These are phyloP conservation scores for Eulemur macaco DNA, from an alignment of 2,113 vertebrate genomes.

Conservation along the genomic window DNA sequence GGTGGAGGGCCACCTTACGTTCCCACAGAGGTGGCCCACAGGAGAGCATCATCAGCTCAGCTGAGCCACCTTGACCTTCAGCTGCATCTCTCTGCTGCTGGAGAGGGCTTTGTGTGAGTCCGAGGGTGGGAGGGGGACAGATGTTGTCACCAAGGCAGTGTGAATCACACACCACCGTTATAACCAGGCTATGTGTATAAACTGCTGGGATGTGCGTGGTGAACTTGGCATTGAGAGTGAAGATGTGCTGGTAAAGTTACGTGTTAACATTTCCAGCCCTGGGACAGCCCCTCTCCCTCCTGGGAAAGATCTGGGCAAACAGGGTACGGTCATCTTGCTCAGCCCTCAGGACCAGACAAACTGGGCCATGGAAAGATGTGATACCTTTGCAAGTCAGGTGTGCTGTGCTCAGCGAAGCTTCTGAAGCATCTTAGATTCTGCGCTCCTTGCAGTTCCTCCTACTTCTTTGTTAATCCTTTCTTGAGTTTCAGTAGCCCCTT, in stretches of 20 bases:
- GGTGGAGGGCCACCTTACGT: not conserved
- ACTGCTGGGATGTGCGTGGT: not conserved
- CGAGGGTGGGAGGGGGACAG: not conserved
- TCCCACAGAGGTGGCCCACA: not conserved
- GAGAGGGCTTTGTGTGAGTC: not conserved
- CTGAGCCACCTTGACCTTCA: not conserved
- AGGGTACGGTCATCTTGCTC: not conserved
- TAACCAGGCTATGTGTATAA: not conserved
- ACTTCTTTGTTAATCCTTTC: not conserved
- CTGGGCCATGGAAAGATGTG: not conserved
- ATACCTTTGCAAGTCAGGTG: not conserved
- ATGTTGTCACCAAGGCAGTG: accelerated
- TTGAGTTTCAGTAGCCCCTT: not conserved
- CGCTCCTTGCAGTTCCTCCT: not conserved
- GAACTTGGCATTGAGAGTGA: not conserved
- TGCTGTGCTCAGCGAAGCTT: not conserved
- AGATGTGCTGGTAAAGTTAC: not conserved
- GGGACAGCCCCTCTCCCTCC: not conserved
- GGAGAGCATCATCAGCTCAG: not conserved
- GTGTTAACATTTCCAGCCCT: not conserved
- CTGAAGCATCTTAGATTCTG: not conserved
- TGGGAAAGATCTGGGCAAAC: not conserved
- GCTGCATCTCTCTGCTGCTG: not conserved
- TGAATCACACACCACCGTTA: too few relatives aligned
- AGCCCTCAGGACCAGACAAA: not conserved